Conservation (phyloP, 2,888 invertebrate species). For the Tricholauxania praeusta region DNA sequence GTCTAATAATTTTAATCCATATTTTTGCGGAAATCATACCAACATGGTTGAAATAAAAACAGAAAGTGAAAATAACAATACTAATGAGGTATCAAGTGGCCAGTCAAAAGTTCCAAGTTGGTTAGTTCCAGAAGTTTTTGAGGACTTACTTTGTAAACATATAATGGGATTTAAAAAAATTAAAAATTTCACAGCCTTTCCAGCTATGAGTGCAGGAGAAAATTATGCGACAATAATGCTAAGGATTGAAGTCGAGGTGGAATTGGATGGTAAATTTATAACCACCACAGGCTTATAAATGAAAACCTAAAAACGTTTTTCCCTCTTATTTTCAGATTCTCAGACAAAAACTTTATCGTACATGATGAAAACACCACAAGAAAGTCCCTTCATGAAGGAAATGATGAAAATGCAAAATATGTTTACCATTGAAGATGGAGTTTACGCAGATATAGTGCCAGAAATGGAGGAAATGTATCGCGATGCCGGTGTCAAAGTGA, state of each 20-base stretch:
- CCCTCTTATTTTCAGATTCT: constrained; percentile 39
- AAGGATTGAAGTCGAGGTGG: constrained; percentile 53
- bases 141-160: constrained; percentile 47
- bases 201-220: constrained; percentile 56
- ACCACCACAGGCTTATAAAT: not conserved
- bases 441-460: constrained; percentile 54
- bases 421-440: constrained; percentile 53
- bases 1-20: too few species aligned
- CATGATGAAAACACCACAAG: constrained; percentile 51
- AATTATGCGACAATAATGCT: constrained; percentile 62
- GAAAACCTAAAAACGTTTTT: not conserved
- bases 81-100: not conserved
- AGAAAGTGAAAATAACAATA: constrained; percentile 18
- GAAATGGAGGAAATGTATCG: constrained; percentile 55
- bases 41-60: not conserved
- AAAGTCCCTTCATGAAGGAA: constrained; percentile 40
- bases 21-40: not conserved
- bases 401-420: constrained; percentile 48
- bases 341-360: constrained; percentile 43
- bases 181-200: constrained; percentile 47
- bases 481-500: constrained; percentile 49
- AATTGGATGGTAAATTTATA: constrained; percentile 51
- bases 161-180: constrained; percentile 45
- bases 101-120: constrained; percentile 48
- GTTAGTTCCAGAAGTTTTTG: constrained; percentile 51